Evolutionary conservation across 2,797 vertebrate genomes (phyloP), one percentile per base, ranked within the genome.

Genomic region (Melanotaenia boesemani): DNA sequence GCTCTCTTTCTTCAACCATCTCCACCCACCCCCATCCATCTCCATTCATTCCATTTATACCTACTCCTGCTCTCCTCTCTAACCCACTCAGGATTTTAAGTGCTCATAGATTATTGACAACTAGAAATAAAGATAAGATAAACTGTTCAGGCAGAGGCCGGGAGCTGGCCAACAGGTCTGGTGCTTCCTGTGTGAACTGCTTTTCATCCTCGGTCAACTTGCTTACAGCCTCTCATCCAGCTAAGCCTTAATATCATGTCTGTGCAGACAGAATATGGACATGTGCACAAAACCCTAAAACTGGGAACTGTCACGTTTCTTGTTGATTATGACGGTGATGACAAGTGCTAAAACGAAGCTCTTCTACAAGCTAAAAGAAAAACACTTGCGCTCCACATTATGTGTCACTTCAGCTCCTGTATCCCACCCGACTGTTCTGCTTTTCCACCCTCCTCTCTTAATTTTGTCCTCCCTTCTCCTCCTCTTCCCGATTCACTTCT

Each of bases 41-140:
- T 79, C 58, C 72, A 77, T 82, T 83, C 82, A 83, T 76, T 64
- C 55, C 72, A 74, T 79, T 80, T 73, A 77, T 63, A 74, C 73
- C 57, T 74, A 48, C 70, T 76, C 65, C 65, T 60, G 20, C 70
- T 55, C 64, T 63, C 72, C 65, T 63, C 72, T 73, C 37, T 32
- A 72, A 71, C 64, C 37, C 57, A 72, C 82, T 74, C 77, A 72
- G 72, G 70, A 85, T 83, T 82, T 90, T 90, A 88, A 90, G 86
- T 84, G 69, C 81, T 87, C 84, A 83, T 84, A 67, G 86, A 92
- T 92, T 90, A 93, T 88, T 92, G 88, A 93, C 80, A 68, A 80
- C 63, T 83, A 80, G 81, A 89, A 93, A 92, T 90, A 89, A 88
- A 88, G 86, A 90, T 70, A 66, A 63, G 76, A 91, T 72, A 58